phyloP scores from a whole-genome alignment of 2,888 invertebrate species.

The Cyaniris semiargus region DNA sequence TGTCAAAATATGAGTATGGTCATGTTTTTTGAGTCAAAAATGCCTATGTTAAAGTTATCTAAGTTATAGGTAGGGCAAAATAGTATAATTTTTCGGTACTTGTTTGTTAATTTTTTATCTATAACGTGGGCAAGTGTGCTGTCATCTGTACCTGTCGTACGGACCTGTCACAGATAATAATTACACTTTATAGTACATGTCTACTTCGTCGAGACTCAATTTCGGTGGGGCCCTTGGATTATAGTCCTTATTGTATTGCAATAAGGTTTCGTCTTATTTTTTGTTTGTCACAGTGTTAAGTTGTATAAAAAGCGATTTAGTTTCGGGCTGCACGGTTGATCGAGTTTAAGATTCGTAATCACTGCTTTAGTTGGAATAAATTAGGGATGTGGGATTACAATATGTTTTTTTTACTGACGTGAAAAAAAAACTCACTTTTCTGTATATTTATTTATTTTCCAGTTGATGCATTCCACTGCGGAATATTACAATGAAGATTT shows the following conservation, averaged over 20 bases:
- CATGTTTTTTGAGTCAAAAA: not conserved
- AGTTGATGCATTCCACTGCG: not conserved
- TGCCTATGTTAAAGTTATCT: not conserved
- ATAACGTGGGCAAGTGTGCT: constrained; percentile 51
- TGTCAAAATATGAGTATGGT: not conserved
- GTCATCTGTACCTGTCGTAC: constrained; percentile 62
- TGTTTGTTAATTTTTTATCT: constrained; percentile 14
- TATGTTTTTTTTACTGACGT: not conserved
- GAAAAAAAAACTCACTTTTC: constrained; percentile 21
- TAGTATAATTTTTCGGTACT: constrained; percentile 3
- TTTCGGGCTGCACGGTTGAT: constrained; percentile 66
- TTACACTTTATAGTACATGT: constrained; percentile 71
- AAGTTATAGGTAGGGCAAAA: not conserved
- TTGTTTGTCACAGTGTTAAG: constrained; percentile 33
- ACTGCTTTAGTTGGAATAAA: constrained; percentile 55
- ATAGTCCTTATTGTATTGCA: constrained; percentile 44
- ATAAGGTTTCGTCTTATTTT: constrained; percentile 42
- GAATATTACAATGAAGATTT: not conserved
- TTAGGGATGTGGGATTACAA: constrained; percentile 51
- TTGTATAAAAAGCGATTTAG: constrained; percentile 43
- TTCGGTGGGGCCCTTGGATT: constrained; percentile 34
- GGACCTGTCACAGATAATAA: constrained; percentile 75
- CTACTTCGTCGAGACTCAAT: constrained; percentile 49
- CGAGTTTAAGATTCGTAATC: constrained; percentile 70
- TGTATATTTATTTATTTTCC: not conserved